These are phyloP conservation scores for Paralichthys olivaceus DNA, from an alignment of 2,113 vertebrate species.

Conservation along the genomic window DNA sequence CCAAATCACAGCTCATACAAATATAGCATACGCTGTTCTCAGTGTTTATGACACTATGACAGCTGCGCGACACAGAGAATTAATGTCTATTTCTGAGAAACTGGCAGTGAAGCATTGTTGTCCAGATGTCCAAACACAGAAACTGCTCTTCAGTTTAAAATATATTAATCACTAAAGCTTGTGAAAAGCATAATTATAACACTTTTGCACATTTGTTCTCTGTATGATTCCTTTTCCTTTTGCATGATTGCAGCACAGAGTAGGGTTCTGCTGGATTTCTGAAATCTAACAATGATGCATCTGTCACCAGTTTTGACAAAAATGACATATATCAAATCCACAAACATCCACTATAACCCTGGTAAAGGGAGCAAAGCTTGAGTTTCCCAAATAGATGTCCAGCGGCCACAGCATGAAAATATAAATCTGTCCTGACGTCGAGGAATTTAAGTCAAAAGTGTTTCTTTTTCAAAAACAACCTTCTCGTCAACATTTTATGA, in stretches of 20 bases:
- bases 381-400: constrained; percentile 8
- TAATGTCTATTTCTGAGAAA: neutral
- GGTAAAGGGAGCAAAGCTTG: constrained; percentile 2
- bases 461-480: constrained; percentile 16
- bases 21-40: constrained; percentile 42
- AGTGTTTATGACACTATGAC: constrained; percentile 42
- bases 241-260: neutral
- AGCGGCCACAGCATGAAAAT: constrained; percentile 10
- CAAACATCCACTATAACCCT: neutral
- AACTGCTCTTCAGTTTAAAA: too few relatives aligned
- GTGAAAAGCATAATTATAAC: too few relatives aligned
- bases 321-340: constrained; percentile 9
- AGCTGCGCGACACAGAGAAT: neutral
- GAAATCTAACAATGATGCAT: neutral
- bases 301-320: constrained; percentile 11
- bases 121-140: too few relatives aligned
- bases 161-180: too few relatives aligned
- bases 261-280: neutral
- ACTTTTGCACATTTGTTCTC: too few relatives aligned
- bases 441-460: constrained; percentile 35
- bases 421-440: constrained; percentile 5
- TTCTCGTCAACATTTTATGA: neutral
- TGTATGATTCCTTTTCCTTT: neutral
- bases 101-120: too few relatives aligned
- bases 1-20: constrained; percentile 51